phyloP scores from a whole-genome alignment of 2,113 vertebrate genomes.

The Phyllopteryx taeniolatus region DNA sequence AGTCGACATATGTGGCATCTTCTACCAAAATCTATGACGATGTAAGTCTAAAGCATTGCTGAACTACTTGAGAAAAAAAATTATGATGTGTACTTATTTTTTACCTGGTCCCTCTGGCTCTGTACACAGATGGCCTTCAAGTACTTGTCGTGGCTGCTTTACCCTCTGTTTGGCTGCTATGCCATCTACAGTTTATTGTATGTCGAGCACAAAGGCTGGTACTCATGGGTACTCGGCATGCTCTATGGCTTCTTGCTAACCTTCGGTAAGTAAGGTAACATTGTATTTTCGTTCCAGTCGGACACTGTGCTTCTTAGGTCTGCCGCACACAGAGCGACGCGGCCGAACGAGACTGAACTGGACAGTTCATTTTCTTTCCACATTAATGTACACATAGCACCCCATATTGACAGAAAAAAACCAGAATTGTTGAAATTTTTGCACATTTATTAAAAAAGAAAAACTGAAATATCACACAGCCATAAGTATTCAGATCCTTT shows the following conservation, averaged over 20 bases:
- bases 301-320: no score
- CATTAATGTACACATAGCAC: no score
- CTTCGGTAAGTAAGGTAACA: constrained; percentile 76
- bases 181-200: constrained; percentile 91
- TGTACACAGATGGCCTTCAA: constrained; percentile 87
- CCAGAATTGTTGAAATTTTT: no score
- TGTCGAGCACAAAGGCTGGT: constrained; percentile 97
- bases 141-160: constrained; percentile 92
- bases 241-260: constrained; percentile 95
- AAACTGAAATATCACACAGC: no score
- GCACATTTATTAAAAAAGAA: no score
- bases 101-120: not conserved
- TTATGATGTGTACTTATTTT: not conserved
- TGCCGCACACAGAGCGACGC: no score
- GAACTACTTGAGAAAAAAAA: not conserved
- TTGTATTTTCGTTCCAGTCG: not conserved
- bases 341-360: no score
- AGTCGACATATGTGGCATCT: constrained; percentile 89
- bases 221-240: constrained; percentile 95
- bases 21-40: constrained; percentile 94
- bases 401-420: no score
- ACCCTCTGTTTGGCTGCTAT: constrained; percentile 90
- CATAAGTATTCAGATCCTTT: no score
- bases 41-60: constrained; percentile 68
- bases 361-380: no score